Evolutionary conservation across 2,888 invertebrate species (phyloP).

Genomic region (Eilema sororculum): DNA sequence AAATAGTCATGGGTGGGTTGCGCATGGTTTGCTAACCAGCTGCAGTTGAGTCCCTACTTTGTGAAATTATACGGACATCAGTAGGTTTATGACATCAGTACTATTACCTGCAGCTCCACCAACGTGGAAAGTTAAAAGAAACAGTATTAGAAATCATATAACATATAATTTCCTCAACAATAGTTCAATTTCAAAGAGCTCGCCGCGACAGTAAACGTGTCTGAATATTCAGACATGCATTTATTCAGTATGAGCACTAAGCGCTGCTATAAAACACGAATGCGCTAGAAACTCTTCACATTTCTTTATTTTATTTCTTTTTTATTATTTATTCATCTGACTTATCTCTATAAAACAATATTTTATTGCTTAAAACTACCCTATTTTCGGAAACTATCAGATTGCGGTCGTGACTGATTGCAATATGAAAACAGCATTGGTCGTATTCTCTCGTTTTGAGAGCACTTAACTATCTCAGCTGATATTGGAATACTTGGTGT

Average conservation of each 20-base stretch:
- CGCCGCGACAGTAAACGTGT: slow-evolving; percentile 9
- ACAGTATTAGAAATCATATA: no score
- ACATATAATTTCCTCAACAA: slow-evolving; percentile 1
- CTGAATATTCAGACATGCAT: slow-evolving; percentile 5
- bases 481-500: no score
- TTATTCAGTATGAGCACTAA: slow-evolving; percentile 15
- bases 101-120: no score
- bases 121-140: no score
- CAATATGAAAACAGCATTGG: neutral
- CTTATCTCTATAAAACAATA: neutral
- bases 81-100: no score
- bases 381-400: neutral
- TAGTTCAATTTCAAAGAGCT: slow-evolving; percentile 1
- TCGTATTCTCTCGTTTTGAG: no score
- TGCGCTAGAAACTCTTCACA: slow-evolving; percentile 6
- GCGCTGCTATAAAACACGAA: slow-evolving; percentile 5
- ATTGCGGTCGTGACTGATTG: neutral
- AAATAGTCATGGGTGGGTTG: neutral
- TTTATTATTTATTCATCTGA: neutral
- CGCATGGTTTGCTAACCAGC: neutral
- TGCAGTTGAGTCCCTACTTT: neutral
- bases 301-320: slow-evolving; percentile 8
- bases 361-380: neutral
- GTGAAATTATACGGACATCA: no score
- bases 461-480: no score